Conservation (phyloP, 2,113 vertebrate species). For the Cochlearius cochlearius region DNA sequence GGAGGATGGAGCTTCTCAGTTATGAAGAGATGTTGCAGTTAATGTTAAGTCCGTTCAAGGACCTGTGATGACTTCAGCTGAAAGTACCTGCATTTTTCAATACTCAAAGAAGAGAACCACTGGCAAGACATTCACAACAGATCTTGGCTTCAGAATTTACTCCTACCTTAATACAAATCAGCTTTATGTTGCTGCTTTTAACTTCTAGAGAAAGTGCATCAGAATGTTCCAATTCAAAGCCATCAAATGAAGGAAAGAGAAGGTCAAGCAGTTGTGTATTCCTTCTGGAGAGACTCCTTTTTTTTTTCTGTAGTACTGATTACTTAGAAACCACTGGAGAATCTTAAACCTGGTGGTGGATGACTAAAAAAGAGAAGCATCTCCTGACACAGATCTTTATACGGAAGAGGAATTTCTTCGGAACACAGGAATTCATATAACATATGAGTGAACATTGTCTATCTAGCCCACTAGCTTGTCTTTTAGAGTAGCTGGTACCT, state of each 20-base stretch:
- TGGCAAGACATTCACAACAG: not conserved
- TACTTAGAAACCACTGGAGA: not conserved
- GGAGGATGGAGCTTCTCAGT: not conserved
- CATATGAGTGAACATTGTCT: not conserved
- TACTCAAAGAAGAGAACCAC: not conserved
- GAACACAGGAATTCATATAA: not conserved
- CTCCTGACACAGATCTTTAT: not conserved
- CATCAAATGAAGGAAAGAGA: not conserved
- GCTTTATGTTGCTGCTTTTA: not conserved
- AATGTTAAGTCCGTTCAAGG: not conserved
- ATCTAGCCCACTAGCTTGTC: not conserved
- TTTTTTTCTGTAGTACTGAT: not conserved
- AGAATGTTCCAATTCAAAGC: not conserved
- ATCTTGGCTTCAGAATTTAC: not conserved
- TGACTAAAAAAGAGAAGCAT: not conserved
- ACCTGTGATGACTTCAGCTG: not conserved
- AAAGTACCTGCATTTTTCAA: not conserved
- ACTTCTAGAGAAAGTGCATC: not conserved
- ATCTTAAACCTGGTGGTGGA: not conserved
- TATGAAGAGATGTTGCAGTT: not conserved
- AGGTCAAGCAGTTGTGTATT: not conserved
- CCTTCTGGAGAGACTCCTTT: not conserved
- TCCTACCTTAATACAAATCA: not conserved
- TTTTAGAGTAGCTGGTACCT: not conserved
- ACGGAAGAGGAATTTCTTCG: not conserved